Evolutionary conservation across 1,140 invertebrate species (phyloP).

Genomic region (Pantala flavescens): DNA sequence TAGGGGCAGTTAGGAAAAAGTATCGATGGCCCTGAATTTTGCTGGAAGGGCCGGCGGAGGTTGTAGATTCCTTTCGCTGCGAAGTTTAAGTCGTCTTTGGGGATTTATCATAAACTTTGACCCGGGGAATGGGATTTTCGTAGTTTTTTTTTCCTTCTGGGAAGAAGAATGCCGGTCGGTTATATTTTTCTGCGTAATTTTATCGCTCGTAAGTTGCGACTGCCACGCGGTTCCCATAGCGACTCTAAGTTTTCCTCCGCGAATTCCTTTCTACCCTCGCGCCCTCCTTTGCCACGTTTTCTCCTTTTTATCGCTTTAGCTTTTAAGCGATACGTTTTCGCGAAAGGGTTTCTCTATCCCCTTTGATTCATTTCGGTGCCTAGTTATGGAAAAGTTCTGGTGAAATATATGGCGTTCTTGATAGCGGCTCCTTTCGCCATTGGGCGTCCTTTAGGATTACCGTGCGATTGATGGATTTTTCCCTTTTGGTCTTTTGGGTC

Average conservation of each 20-base stretch:
- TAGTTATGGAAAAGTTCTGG: slow-evolving; percentile 7
- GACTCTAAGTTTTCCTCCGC: not conserved
- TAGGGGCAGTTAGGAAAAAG: not conserved
- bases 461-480: not conserved
- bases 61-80: not conserved
- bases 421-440: not conserved
- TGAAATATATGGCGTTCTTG: not conserved
- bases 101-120: slow-evolving; percentile 8
- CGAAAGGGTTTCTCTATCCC: not conserved
- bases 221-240: not conserved
- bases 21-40: not conserved
- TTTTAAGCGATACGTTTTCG: not conserved
- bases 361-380: not conserved
- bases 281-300: not conserved
- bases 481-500: not conserved
- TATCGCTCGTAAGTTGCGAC: not conserved
- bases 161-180: not conserved
- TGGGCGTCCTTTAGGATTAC: not conserved
- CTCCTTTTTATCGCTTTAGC: not conserved
- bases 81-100: not conserved
- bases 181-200: slow-evolving; percentile 8
- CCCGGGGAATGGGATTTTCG: not conserved
- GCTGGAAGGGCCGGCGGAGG: not conserved
- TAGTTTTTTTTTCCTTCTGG: not conserved
- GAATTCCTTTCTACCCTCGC: not conserved